Percentiles rank a stretch among this genome's conserved stretches.
phyloP scores from a whole-genome alignment of 2,113 vertebrate genomes.

The Channa argus region DNA sequence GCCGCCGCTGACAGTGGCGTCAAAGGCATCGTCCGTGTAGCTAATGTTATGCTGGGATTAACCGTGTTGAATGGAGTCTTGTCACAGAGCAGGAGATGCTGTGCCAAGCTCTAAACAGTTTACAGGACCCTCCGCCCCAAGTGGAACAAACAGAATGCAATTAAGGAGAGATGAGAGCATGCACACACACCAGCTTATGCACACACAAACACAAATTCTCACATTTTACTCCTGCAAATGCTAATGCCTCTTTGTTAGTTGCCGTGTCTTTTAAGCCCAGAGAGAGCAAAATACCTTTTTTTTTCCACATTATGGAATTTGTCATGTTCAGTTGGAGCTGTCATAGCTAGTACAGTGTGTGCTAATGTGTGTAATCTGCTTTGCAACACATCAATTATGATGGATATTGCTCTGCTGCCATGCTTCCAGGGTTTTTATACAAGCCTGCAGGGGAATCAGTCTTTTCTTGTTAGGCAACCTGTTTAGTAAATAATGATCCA shows the following conservation, averaged over 20 bases:
- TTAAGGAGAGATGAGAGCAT: conserved; percentile 61
- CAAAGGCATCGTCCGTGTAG: conserved; percentile 70
- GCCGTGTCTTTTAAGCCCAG: conserved; percentile 72
- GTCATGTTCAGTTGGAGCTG: conserved; percentile 88
- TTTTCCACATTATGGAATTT: conserved; percentile 83
- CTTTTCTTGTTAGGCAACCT: conserved; percentile 85
- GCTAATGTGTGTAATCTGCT: conserved; percentile 90
- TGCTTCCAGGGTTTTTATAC: conserved; percentile 76
- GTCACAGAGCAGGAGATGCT: conserved; percentile 64
- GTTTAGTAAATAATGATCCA: conserved; percentile 87
- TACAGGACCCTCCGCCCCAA: conserved; percentile 79
- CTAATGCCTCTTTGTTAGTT: conserved; percentile 75
- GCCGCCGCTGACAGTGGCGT: conserved; percentile 77
- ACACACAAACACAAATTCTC: conserved; percentile 32
- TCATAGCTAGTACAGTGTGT: conserved; percentile 85
- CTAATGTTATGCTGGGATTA: conserved; percentile 79
- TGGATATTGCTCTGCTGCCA: conserved; percentile 82
- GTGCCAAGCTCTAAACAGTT: conserved; percentile 82
- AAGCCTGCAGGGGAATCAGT: conserved; percentile 84
- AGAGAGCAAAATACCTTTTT: conserved; percentile 70
- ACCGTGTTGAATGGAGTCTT: conserved; percentile 79
- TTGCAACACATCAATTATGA: conserved; percentile 90
- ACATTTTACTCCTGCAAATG: conserved; percentile 54
- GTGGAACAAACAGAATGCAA: conserved; percentile 75
- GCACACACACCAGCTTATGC: conserved; percentile 30